A percentile compares a stretch with the other conserved stretches of the same genome.
phyloP scores from a whole-genome alignment of 1,140 invertebrate species.

The Scylla paramamosain region DNA sequence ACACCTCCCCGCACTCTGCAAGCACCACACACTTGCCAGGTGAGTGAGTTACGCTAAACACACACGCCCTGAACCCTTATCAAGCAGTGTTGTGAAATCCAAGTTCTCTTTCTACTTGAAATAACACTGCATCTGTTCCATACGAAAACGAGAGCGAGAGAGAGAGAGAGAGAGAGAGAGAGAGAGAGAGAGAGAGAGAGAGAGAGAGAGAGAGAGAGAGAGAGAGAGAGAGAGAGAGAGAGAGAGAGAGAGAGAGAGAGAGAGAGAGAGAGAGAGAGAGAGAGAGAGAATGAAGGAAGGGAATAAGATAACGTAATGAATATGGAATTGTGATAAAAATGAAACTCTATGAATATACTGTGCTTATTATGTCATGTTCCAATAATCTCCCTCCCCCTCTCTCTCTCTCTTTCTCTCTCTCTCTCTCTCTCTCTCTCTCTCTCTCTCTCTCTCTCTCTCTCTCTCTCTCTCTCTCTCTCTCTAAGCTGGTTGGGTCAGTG shows the following conservation, averaged over 20 bases:
- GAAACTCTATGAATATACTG: neutral
- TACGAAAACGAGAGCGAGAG: no score
- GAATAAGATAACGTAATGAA: neutral
- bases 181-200: neutral
- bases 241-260: neutral
- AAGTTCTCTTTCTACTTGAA: no score
- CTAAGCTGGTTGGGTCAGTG: neutral
- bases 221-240: neutral
- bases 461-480: conserved; percentile 32
- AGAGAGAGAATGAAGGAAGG: neutral
- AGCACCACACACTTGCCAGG: no score
- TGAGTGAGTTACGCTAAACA: no score
- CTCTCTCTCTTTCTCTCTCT: conserved; percentile 32
- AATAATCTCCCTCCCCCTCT: conserved; percentile 33
- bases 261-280: neutral
- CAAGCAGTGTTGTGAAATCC: no score
- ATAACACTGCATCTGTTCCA: no score
- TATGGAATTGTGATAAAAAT: neutral
- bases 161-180: no score
- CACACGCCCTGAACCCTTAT: no score
- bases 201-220: neutral
- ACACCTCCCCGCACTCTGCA: no score
- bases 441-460: conserved; percentile 26
- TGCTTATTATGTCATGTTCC: neutral
- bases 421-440: neutral